These are phyloP conservation scores for Sinonovacula constricta DNA, from an alignment of 1,140 invertebrate genomes.

Conservation along the genomic window DNA sequence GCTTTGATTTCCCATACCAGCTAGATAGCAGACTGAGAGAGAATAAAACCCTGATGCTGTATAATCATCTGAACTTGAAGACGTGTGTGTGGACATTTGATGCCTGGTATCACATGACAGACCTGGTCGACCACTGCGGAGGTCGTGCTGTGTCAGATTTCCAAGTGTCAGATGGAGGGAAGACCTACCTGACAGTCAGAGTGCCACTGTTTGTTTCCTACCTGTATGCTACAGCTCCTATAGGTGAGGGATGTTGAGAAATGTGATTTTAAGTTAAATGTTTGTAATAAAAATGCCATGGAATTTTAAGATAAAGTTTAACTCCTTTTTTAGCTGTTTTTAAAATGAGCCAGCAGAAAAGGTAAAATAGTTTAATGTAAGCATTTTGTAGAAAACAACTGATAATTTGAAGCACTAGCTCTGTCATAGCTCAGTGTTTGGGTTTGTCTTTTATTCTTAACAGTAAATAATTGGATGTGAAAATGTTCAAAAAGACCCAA, in stretches of 20 bases:
- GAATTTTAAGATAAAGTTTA: too few species aligned
- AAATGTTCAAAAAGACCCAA: too few species aligned
- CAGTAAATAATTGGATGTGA: too few species aligned
- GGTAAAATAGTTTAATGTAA: too few species aligned
- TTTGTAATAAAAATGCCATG: too few species aligned
- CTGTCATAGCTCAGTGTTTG: too few species aligned
- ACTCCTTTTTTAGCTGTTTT: too few species aligned
- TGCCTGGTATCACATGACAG: conserved; percentile 80
- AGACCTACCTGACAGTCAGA: conserved; percentile 78
- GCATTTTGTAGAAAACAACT: too few species aligned
- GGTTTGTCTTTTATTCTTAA: too few species aligned
- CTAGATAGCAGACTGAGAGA: conserved; percentile 73
- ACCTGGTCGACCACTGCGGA: conserved; percentile 80
- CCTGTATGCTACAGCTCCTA: conserved; percentile 77
- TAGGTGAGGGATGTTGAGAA: conserved; percentile 37
- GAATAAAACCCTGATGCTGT: conserved; percentile 76
- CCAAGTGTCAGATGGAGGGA: conserved; percentile 73
- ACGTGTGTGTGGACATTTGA: conserved; percentile 80
- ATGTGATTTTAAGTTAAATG: background rate
- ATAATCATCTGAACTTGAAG: conserved; percentile 79
- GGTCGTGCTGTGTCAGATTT: conserved; percentile 79
- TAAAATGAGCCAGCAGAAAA: too few species aligned
- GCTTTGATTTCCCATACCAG: conserved; percentile 72
- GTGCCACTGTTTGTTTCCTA: conserved; percentile 80
- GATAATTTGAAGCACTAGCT: too few species aligned